Conservation (phyloP, 2,113 vertebrate species). For the Acanthisitta chloris region DNA sequence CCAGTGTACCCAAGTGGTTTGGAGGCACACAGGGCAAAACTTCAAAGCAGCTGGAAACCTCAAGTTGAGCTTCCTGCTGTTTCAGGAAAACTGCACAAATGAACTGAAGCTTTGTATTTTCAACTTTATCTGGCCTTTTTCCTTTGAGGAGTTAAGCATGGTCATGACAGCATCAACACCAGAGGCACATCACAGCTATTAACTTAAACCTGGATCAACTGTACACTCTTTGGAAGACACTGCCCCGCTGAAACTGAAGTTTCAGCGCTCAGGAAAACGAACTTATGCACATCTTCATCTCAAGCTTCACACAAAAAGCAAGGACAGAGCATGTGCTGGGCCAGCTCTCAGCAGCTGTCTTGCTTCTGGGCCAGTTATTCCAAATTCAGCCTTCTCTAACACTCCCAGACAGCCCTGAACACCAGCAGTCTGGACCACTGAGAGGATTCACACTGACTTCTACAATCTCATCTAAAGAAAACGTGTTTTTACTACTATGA, state of each 20-base stretch:
- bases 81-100: not conserved
- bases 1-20: not conserved
- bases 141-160: not conserved
- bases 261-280: not conserved
- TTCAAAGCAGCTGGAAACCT: not conserved
- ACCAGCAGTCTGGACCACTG: not conserved
- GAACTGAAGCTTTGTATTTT: not conserved
- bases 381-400: not conserved
- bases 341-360: not conserved
- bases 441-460: not conserved
- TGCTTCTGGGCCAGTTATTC: not conserved
- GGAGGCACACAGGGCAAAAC: not conserved
- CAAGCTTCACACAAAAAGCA: not conserved
- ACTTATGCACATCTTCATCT: not conserved
- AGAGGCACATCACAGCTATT: not conserved
- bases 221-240: not conserved
- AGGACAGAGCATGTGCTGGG: rapidly evolving
- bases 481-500: not conserved
- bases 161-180: not conserved
- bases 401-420: not conserved
- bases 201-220: not conserved
- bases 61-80: not conserved
- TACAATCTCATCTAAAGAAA: not conserved
- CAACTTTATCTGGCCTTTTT: not conserved
- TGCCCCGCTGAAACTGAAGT: not conserved